Percentiles rank a stretch among this genome's conserved stretches.
phyloP scores from a whole-genome alignment of 35 echinoderm and acorn worm genomes.

The Chiridota heheva region DNA sequence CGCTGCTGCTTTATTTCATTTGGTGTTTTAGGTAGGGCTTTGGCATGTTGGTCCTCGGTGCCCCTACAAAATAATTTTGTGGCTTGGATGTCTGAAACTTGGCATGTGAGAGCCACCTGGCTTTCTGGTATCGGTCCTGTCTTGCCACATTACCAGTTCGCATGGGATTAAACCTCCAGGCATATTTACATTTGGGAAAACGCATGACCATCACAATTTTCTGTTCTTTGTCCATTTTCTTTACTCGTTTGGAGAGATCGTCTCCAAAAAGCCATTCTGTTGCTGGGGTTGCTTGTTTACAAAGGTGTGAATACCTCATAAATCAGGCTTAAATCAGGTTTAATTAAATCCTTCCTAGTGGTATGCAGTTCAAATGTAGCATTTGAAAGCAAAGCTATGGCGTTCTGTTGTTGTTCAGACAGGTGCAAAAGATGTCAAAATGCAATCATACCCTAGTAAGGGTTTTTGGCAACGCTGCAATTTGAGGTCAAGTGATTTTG shows the following conservation, averaged over 20 bases:
- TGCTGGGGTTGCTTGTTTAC: conserved; percentile 18
- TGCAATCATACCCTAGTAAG: conserved; percentile 40
- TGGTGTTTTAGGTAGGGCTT: background rate
- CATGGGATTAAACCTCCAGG: background rate
- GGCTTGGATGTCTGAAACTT: background rate
- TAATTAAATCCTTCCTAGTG: background rate
- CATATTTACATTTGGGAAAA: conserved; percentile 21
- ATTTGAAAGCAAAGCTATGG: conserved; percentile 27
- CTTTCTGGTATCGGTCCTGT: background rate
- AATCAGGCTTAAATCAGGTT: conserved; percentile 31
- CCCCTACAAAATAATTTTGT: background rate
- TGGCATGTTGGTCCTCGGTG: background rate
- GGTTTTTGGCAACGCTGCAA: conserved; percentile 36
- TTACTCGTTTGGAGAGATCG: background rate
- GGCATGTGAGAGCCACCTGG: background rate
- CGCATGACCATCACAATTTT: conserved; percentile 3
- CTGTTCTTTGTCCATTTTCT: conserved; percentile 15
- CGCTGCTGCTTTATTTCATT: background rate
- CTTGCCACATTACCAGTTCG: background rate
- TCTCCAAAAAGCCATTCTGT: conserved; percentile 29
- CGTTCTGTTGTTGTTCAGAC: conserved; percentile 16
- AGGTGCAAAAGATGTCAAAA: conserved; percentile 11
- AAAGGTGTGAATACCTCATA: conserved; percentile 35
- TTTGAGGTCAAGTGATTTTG: conserved; percentile 25
- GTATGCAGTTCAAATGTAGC: conserved; percentile 32